A percentile compares a stretch with the other conserved stretches of the same genome.
Evolutionary conservation across 92 coral and sea anemone genomes (phyloP).

Genomic region (Plumapathes pennacea): DNA sequence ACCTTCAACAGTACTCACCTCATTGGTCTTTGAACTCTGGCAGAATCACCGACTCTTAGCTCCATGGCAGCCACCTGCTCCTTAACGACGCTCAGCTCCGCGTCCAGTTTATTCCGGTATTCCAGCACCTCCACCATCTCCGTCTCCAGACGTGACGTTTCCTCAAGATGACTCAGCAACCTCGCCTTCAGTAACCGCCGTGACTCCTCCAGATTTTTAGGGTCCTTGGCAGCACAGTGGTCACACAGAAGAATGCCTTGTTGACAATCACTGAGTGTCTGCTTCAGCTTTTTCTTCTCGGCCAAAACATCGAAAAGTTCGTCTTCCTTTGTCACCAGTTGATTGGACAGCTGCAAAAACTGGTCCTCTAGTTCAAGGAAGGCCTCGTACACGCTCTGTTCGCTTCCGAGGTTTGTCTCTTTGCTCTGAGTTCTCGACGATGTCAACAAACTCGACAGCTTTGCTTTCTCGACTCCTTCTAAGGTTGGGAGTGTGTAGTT

Average conservation of each 20-base stretch:
- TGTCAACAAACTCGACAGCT: conserved; percentile 50
- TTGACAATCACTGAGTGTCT: conserved; percentile 60
- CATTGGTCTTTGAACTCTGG: conserved; percentile 2
- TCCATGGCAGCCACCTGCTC: conserved; percentile 71
- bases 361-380: conserved; percentile 67
- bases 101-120: conserved; percentile 77
- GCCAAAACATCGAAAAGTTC: conserved; percentile 55
- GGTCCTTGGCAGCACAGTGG: conserved; percentile 55
- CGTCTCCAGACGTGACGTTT: conserved; percentile 75
- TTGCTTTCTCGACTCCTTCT: conserved; percentile 51
- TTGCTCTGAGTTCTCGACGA: conserved; percentile 46
- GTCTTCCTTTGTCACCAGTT: conserved; percentile 69
- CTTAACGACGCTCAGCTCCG: conserved; percentile 69
- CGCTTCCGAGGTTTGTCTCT: conserved; percentile 37
- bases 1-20: background rate
- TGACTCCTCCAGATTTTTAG: conserved; percentile 60
- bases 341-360: conserved; percentile 68
- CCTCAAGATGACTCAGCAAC: conserved; percentile 73
- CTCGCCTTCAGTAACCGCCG: conserved; percentile 61
- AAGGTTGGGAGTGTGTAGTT: conserved; percentile 55
- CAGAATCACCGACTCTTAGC: conserved; percentile 52
- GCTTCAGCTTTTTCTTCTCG: conserved; percentile 61
- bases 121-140: conserved; percentile 78
- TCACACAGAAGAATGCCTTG: conserved; percentile 58
- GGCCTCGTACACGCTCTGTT: conserved; percentile 38